Base-by-base conservation (phyloP, 2,797 vertebrate genomes). In the Gobio occitaniae region DNA sequence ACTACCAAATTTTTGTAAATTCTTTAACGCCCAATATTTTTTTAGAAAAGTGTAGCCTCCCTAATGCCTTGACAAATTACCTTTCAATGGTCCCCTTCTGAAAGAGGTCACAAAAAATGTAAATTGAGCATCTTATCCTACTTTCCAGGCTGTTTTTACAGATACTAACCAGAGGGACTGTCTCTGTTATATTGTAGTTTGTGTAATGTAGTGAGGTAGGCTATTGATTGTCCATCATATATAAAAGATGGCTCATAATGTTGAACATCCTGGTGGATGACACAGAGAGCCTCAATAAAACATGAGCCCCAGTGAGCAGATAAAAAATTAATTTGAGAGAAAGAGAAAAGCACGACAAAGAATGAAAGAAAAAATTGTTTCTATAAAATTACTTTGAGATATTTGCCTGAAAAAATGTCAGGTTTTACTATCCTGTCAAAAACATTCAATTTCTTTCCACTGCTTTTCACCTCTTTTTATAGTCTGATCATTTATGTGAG, bases 161-260 rank as follows among this genome's bases (percentile, higher is more conserved):
- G 59, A 83, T 19, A 36, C 13, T 52, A 66, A 50, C 59, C 47
- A 65, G 21, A 63, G 71, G 44, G 29, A 38, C 70, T 52, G 13
- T 54, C 32, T 85, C 71, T 68, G 38, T 71, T 36, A 52, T 77
- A 48, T 12, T 65, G 65, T 92, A 92, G 90, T 16, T 83, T 80
- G 80, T 82, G 87, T 86, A 86, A 86, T 85, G 87, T 85, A 76
- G 66, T 85, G 80, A 87, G 87, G 80, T 81, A 63, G 84, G 90
- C 90, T 90, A 86, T 80, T 94, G 92, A 94, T 94, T 93, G 92
- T 90, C 86, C 68, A 82, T 86, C 92, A 92, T 94, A 91, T 91
- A 93, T 93, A 93, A 94, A 91, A 92, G 90, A 94, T 94, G 90
- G 84, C 92, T 94, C 93, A 92, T 94, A 94, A 95, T 94, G 93